These are phyloP conservation scores for Albula glossodonta DNA, from an alignment of 2,113 vertebrate genomes.

Conservation along the genomic window DNA sequence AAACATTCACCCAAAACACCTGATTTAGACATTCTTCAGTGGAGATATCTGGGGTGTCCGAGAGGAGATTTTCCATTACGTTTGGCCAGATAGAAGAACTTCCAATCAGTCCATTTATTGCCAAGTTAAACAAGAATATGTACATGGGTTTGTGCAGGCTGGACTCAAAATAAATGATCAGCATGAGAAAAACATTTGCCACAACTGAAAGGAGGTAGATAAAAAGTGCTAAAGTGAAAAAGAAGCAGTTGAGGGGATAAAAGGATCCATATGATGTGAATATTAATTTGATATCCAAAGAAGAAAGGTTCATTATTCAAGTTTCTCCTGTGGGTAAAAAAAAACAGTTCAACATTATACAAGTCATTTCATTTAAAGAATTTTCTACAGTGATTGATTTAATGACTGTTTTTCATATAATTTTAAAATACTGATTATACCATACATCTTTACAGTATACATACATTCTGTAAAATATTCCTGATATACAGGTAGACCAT, in stretches of 20 bases:
- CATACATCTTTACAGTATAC: no score
- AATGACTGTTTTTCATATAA: no score
- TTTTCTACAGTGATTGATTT: no score
- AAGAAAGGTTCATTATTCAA: not conserved
- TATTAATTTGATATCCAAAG: slow-evolving; percentile 38
- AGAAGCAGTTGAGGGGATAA: slow-evolving; percentile 35
- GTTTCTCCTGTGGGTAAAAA: no score
- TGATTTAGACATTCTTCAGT: slow-evolving; percentile 48
- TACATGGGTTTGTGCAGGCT: slow-evolving; percentile 58
- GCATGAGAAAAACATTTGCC: slow-evolving; percentile 44
- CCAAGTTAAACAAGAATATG: slow-evolving; percentile 53
- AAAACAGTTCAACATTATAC: no score
- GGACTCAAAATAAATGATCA: slow-evolving; percentile 48
- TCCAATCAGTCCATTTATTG: slow-evolving; percentile 53
- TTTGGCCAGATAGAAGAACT: slow-evolving; percentile 48
- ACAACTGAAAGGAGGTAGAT: slow-evolving; percentile 45
- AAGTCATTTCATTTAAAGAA: no score
- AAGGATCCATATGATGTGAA: slow-evolving; percentile 47
- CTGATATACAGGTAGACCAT: no score
- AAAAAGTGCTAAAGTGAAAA: slow-evolving; percentile 41
- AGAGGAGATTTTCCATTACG: slow-evolving; percentile 49
- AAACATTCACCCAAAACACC: slow-evolving; percentile 45
- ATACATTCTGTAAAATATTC: no score
- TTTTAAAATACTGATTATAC: no score
- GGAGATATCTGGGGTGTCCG: slow-evolving; percentile 29